Evolutionary conservation across 2,113 vertebrate genomes (phyloP).

Genomic region (Sialia sialis): DNA sequence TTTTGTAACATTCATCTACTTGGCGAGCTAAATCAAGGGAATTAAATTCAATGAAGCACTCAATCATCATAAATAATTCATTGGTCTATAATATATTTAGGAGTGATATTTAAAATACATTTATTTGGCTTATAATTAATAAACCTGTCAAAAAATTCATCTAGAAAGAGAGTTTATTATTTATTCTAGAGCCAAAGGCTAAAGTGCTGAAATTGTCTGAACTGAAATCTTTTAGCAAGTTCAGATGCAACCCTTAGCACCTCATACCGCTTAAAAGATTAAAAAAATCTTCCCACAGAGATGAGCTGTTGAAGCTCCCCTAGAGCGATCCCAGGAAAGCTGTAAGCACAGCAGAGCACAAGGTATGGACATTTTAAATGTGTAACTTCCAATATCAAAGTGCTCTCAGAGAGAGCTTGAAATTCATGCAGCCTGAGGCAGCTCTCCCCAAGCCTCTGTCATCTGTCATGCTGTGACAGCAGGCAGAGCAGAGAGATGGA

Average conservation of each 20-base stretch:
- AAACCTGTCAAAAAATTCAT: not conserved
- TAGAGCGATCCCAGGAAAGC: not conserved
- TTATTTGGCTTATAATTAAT: not conserved
- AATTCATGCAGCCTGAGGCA: slow-evolving; percentile 71
- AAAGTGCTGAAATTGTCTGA: not conserved
- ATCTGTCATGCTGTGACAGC: slow-evolving; percentile 64
- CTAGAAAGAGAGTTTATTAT: not conserved
- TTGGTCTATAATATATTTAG: not conserved
- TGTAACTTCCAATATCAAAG: slow-evolving; percentile 74
- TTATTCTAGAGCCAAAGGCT: not conserved
- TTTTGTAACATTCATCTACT: not conserved
- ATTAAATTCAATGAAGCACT: not conserved
- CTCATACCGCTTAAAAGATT: not conserved
- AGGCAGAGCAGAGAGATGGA: slow-evolving; percentile 58
- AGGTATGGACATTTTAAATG: slow-evolving; percentile 58
- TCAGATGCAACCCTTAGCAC: not conserved
- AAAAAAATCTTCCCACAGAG: not conserved
- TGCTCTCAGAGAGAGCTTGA: slow-evolving; percentile 43
- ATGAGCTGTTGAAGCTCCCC: not conserved
- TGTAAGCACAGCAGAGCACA: not conserved
- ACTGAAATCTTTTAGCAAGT: not conserved
- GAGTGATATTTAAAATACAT: not conserved
- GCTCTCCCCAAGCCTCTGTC: slow-evolving; percentile 71
- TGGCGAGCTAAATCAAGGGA: not conserved
- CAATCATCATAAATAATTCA: slow-evolving; percentile 1